A percentile compares a stretch with the other conserved stretches of the same genome.
Evolutionary conservation across 2,113 vertebrate genomes (phyloP).

Genomic region (Mandrillus leucophaeus): DNA sequence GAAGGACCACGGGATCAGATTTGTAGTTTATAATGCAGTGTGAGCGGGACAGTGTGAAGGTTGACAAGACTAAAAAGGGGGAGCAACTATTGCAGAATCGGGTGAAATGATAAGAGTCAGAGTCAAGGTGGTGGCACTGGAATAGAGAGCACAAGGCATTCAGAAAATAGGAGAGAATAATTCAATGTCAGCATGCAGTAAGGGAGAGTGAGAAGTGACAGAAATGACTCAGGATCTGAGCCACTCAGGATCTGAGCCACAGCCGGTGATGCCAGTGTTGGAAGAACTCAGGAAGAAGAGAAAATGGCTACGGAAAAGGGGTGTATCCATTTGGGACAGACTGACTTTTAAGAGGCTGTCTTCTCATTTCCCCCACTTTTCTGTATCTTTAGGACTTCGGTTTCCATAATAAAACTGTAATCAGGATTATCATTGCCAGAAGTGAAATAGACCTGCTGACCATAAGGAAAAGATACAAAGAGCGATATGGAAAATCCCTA

Average conservation of each 20-base stretch:
- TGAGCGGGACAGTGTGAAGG: not conserved
- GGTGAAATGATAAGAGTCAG: not conserved
- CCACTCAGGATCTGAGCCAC: accelerated
- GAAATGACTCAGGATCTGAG: accelerated
- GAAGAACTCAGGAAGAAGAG: not conserved
- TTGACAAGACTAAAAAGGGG: not conserved
- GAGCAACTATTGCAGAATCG: not conserved
- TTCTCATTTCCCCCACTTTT: not conserved
- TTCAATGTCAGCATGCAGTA: accelerated
- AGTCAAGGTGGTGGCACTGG: too few species aligned
- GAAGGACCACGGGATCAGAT: not conserved
- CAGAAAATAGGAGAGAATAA: not conserved
- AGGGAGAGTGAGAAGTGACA: too few species aligned
- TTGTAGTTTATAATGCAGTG: not conserved
- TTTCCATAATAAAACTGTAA: conserved; percentile 89
- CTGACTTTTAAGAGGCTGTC: not conserved
- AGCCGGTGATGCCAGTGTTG: accelerated
- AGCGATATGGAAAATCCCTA: conserved; percentile 87
- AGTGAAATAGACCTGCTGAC: conserved; percentile 88
- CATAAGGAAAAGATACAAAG: conserved; percentile 85
- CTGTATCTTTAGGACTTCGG: conserved; percentile 83
- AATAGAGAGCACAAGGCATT: not conserved
- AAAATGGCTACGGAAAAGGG: not conserved
- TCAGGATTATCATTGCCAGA: conserved; percentile 87
- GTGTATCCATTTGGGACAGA: too few species aligned